Percentiles rank a stretch among this genome's conserved stretches.
These are phyloP conservation scores for Synergus laeviventris DNA, from an alignment of 2,888 invertebrate species.

Conservation along the genomic window DNA sequence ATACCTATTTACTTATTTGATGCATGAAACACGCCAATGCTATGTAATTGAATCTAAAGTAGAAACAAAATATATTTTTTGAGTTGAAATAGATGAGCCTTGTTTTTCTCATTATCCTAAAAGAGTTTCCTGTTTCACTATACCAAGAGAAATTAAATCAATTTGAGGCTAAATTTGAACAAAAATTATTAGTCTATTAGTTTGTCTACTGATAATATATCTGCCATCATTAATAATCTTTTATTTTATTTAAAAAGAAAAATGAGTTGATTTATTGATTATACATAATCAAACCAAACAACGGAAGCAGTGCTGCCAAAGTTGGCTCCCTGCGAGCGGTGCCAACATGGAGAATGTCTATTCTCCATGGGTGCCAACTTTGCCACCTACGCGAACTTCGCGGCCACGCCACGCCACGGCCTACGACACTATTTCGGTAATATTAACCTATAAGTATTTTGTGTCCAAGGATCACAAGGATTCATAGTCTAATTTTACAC, in stretches of 20 bases:
- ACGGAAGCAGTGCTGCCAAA: no score
- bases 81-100: not conserved
- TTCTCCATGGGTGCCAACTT: no score
- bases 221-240: not conserved
- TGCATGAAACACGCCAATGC: slow-evolving; percentile 8
- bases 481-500: no score
- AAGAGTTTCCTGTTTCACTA: not conserved
- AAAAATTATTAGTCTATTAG: not conserved
- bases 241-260: not conserved
- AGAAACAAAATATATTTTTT: slow-evolving; percentile 29
- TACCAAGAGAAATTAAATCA: not conserved
- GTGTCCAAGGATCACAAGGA: no score
- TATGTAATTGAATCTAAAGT: slow-evolving; percentile 34
- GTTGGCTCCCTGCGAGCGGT: no score
- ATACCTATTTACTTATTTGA: not conserved
- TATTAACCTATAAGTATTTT: no score
- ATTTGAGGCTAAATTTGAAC: not conserved
- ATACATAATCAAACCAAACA: no score
- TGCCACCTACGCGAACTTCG: no score
- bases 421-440: no score
- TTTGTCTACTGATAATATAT: not conserved
- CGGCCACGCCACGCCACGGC: no score
- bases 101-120: not conserved
- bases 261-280: not conserved
- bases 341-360: no score